Percentiles rank a stretch among this genome's conserved stretches.
Conservation (phyloP, 2,113 vertebrate genomes). For the Carettochelys insculpta region DNA sequence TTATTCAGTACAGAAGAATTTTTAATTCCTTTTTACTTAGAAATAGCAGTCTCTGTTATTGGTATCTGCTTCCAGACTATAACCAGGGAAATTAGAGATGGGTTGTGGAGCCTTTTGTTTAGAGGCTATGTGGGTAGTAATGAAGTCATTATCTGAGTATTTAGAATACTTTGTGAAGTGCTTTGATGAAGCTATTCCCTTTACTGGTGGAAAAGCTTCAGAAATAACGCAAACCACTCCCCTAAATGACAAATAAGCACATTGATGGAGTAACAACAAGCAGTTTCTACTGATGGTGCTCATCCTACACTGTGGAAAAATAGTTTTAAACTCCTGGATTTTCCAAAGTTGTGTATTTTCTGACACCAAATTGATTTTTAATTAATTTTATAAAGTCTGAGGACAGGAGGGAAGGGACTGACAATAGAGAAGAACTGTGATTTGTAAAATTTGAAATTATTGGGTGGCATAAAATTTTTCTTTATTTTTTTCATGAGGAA, state of each 20-base stretch:
- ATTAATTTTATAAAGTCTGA: not conserved
- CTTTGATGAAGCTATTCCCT: not conserved
- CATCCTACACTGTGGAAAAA: not conserved
- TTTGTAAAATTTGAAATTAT: not conserved
- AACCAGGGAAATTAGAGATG: not conserved
- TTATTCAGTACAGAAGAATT: not conserved
- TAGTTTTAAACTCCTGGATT: not conserved
- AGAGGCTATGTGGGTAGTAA: not conserved
- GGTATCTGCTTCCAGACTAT: not conserved
- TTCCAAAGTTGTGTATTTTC: not conserved
- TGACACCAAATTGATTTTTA: not conserved
- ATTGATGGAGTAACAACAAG: not conserved
- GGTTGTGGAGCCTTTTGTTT: not conserved
- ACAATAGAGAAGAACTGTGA: not conserved
- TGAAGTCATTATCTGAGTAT: not conserved
- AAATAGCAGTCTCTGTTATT: not conserved
- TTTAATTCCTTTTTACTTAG: not conserved
- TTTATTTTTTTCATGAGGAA: not conserved
- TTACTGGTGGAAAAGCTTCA: not conserved
- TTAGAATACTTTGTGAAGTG: not conserved
- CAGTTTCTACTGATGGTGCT: not conserved
- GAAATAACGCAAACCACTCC: not conserved
- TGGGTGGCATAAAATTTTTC: not conserved
- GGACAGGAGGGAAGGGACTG: not conserved
- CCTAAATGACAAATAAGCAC: not conserved